These are phyloP conservation scores for Pipistrellus pygmaeus DNA, from an alignment of 2,797 vertebrate species.

Conservation along the genomic window DNA sequence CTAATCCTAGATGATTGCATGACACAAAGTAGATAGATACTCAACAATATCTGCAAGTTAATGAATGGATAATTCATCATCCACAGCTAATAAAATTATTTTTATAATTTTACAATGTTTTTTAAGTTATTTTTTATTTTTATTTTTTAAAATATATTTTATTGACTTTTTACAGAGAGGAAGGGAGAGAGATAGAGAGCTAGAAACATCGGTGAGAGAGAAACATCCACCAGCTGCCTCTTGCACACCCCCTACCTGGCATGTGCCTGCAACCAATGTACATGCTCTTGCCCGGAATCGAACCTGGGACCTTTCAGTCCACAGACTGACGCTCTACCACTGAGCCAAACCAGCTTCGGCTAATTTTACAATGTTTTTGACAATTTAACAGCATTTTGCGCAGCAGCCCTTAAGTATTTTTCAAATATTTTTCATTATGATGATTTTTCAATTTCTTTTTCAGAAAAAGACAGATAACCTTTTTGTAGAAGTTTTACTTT, in stretches of 20 bases:
- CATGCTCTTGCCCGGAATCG: too few relatives aligned
- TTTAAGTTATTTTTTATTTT: too few relatives aligned
- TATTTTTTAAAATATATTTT: too few relatives aligned
- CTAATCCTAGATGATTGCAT: not conserved
- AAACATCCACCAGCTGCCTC: too few relatives aligned
- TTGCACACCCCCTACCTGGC: too few relatives aligned
- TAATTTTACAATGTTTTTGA: not conserved
- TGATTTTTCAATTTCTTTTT: not conserved
- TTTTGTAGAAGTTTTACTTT: not conserved
- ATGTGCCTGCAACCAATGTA: too few relatives aligned
- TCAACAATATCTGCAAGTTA: not conserved
- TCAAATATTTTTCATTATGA: not conserved
- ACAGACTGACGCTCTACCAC: too few relatives aligned
- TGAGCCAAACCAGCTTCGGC: too few relatives aligned
- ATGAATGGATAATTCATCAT: not conserved
- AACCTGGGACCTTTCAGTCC: too few relatives aligned
- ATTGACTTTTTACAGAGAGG: too few relatives aligned
- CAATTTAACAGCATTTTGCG: not conserved
- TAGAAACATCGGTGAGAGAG: too few relatives aligned
- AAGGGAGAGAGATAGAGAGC: too few relatives aligned
- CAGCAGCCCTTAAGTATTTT: not conserved
- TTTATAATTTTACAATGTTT: not conserved
- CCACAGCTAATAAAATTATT: not conserved
- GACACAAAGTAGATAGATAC: not conserved
- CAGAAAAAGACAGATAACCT: not conserved